Percentiles rank a stretch among this genome's conserved stretches.
phyloP scores from a whole-genome alignment of 2,888 invertebrate genomes.

The Junonia oenone region DNA sequence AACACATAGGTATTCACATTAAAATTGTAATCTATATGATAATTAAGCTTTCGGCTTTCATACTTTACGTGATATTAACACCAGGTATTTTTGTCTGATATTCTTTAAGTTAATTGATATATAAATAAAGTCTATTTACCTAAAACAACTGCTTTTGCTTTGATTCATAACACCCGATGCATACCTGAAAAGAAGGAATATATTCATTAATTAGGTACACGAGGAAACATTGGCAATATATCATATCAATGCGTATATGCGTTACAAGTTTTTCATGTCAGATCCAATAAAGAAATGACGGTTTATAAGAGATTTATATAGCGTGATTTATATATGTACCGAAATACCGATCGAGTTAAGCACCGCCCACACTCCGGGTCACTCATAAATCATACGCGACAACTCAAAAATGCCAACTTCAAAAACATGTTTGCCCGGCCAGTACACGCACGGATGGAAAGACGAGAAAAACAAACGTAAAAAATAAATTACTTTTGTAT shows the following conservation, averaged over 20 bases:
- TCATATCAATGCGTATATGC: not conserved
- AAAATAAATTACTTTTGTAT: slow-evolving; percentile 80
- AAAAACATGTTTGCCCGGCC: slow-evolving; percentile 74
- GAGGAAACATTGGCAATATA: not conserved
- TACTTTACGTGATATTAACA: not conserved
- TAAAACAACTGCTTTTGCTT: slow-evolving; percentile 12
- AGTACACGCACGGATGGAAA: slow-evolving; percentile 73
- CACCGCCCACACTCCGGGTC: slow-evolving; percentile 71
- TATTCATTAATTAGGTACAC: not conserved
- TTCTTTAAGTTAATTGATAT: not conserved
- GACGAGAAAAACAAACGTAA: slow-evolving; percentile 77
- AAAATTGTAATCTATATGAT: not conserved
- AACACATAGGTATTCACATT: not conserved
- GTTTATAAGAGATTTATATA: slow-evolving; percentile 37
- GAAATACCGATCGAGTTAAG: slow-evolving; percentile 75
- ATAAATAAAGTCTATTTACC: not conserved
- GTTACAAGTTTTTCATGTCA: slow-evolving; percentile 24
- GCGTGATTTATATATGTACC: slow-evolving; percentile 67
- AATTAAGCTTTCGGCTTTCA: not conserved
- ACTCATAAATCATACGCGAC: slow-evolving; percentile 74
- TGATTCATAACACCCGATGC: slow-evolving; percentile 15
- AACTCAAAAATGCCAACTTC: slow-evolving; percentile 78
- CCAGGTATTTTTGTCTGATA: not conserved
- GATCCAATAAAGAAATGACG: slow-evolving; percentile 37
- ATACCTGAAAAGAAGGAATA: slow-evolving; percentile 30